These are phyloP conservation scores for Drosophila triauraria DNA, from an alignment of 1,140 invertebrate genomes.

Conservation along the genomic window DNA sequence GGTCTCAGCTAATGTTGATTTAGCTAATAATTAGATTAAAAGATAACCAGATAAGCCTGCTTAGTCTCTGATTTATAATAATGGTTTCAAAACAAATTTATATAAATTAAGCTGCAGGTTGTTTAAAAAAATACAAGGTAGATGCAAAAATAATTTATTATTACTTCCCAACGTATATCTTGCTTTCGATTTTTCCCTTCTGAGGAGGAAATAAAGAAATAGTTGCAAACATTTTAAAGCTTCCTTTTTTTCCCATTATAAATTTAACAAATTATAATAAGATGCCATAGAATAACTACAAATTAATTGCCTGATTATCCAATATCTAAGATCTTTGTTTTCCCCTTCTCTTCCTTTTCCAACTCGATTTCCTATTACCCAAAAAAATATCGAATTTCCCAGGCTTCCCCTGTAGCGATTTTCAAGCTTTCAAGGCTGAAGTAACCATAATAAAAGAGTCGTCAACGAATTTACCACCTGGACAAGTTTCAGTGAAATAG, in stretches of 20 bases:
- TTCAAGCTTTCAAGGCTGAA: neutral
- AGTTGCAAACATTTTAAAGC: neutral
- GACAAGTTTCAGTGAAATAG: constrained; percentile 34
- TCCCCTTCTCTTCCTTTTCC: too few species aligned
- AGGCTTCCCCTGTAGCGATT: neutral
- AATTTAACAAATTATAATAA: neutral
- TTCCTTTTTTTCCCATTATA: neutral
- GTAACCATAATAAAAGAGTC: neutral
- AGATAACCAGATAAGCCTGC: neutral
- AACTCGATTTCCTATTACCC: neutral
- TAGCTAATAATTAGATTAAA: neutral
- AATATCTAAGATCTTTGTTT: neutral
- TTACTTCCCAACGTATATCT: too few species aligned
- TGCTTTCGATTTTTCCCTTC: too few species aligned
- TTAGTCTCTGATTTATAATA: neutral
- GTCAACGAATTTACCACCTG: neutral
- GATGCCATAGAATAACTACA: neutral
- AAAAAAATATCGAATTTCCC: neutral
- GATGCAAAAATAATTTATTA: too few species aligned
- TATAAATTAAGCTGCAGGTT: neutral
- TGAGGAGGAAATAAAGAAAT: too few species aligned
- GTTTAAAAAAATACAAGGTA: neutral
- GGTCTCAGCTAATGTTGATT: neutral
- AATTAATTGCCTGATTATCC: neutral
- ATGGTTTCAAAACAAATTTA: neutral